Percentiles rank a stretch among this genome's conserved stretches.
phyloP scores from a whole-genome alignment of 2,888 invertebrate species.

The Leptarthrus brevirostris region DNA sequence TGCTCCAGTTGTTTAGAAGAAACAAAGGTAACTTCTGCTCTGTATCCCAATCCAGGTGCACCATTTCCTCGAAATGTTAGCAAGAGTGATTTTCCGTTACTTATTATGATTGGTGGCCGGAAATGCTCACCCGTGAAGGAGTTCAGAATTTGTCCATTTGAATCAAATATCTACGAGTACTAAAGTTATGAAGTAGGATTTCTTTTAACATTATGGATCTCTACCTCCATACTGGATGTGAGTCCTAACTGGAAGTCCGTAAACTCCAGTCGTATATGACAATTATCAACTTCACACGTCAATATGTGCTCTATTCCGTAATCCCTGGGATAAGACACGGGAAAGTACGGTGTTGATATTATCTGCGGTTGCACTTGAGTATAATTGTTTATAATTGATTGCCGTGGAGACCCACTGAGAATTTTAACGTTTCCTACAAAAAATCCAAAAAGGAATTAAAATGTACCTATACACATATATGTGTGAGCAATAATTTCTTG shows the following conservation, averaged over 20 bases:
- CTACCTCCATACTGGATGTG: conserved; percentile 75
- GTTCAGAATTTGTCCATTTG: conserved; percentile 74
- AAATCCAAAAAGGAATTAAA: conserved; percentile 16
- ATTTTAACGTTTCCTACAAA: conserved; percentile 71
- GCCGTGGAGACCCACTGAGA: conserved; percentile 68
- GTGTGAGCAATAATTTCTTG: no score
- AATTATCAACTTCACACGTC: conserved; percentile 71
- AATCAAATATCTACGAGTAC: conserved; percentile 72
- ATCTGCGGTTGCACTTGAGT: conserved; percentile 67
- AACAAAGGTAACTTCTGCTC: conserved; percentile 70
- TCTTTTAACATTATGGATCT: neutral
- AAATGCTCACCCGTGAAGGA: conserved; percentile 75
- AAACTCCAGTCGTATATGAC: conserved; percentile 74
- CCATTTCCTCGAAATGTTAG: conserved; percentile 79
- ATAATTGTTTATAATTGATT: conserved; percentile 61
- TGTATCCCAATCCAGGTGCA: conserved; percentile 75
- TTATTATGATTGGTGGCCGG: conserved; percentile 75
- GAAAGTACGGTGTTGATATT: conserved; percentile 76
- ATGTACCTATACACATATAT: no score
- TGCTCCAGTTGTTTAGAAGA: conserved; percentile 64
- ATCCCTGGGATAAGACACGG: conserved; percentile 75
- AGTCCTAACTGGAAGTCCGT: conserved; percentile 76
- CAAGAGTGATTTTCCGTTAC: conserved; percentile 73
- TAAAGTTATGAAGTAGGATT: neutral
- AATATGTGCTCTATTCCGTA: conserved; percentile 75